phyloP scores from a whole-genome alignment of 2,888 invertebrate genomes.

The Tinea semifulvella region DNA sequence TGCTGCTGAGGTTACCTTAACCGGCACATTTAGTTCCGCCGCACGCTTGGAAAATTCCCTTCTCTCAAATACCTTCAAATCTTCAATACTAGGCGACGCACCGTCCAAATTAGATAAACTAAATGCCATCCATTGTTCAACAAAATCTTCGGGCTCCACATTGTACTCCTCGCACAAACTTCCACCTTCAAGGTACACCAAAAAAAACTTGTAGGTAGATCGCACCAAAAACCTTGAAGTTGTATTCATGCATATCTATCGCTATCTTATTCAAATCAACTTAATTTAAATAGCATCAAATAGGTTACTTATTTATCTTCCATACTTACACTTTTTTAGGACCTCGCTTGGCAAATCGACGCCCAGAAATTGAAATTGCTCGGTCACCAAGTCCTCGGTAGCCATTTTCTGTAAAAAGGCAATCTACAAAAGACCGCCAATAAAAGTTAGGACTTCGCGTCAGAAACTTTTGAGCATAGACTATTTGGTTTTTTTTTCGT shows the following conservation, averaged over 20 bases:
- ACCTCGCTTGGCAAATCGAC: conserved; percentile 63
- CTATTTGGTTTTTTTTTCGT: too few species aligned
- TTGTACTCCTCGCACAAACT: conserved; percentile 72
- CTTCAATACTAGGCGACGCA: conserved; percentile 66
- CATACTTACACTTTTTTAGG: conserved; percentile 65
- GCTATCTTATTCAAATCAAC: not conserved
- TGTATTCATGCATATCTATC: too few species aligned
- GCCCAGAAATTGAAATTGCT: conserved; percentile 71
- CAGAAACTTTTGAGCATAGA: conserved; percentile 27
- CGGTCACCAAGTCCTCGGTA: conserved; percentile 64
- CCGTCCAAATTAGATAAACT: conserved; percentile 71
- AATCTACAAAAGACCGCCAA: conserved; percentile 28
- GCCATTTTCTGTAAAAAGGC: conserved; percentile 57
- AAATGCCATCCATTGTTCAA: conserved; percentile 82
- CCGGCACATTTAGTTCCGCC: conserved; percentile 19
- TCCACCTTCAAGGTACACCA: conserved; percentile 65
- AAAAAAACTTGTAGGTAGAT: conserved; percentile 1
- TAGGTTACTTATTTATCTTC: not conserved
- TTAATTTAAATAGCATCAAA: not conserved
- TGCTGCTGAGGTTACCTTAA: conserved; percentile 34
- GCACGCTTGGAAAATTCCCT: conserved; percentile 69
- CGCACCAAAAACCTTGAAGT: conserved; percentile 50
- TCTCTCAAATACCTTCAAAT: conserved; percentile 70
- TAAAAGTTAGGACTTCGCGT: conserved; percentile 35
- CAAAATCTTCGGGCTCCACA: conserved; percentile 74